Evolutionary conservation across 1,140 invertebrate genomes (phyloP), one percentile per base, ranked within the genome.

Genomic region (Fopius arisanus): DNA sequence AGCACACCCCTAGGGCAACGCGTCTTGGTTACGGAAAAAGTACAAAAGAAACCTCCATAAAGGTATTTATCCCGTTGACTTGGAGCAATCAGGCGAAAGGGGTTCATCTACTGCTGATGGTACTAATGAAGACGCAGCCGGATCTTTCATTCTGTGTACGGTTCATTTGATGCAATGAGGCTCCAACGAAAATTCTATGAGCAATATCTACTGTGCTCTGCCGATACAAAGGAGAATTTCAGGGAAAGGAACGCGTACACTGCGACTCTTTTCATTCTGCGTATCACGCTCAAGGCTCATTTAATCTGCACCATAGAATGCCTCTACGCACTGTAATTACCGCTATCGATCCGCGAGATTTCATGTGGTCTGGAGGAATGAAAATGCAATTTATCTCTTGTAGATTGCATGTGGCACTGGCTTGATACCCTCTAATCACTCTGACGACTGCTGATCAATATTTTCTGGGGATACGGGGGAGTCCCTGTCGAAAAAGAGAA

Each of bases 81-180:
- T 48, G 10, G 40, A n/a, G 62, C 21, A 33, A 72, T 67, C 66
- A 66, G 23, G 19, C n/a, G 40, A 28, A 66, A 29, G 28, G 19
- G 37, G 21, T n/a, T n/a, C 10, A 40, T 48, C 10, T 67, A 67
- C 14, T 2, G 37, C 14, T 40, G 21, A 31, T 28, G 68, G 23
- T 19, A 51, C 59, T 72, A 72, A 72, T 72, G 70, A 72, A 72
- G 70, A 72, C 28, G 54, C 70, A 72, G 40, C 40, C 37, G 40
- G 62, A 72, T 72, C 37, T 48, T 66, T 72, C 70, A 72, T 65
- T 66, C 40, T 23, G 23, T 7, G 28, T 48, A 62, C 28, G 19
- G 7, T 40, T 41, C 69, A 66, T 59, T 59, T 59, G 23, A 48
- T 21, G 19, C 19, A 40, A 66, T 26, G 37, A 28, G 51, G 69